phyloP scores from a whole-genome alignment of 2,113 vertebrate genomes.

The Eclectus roratus region DNA sequence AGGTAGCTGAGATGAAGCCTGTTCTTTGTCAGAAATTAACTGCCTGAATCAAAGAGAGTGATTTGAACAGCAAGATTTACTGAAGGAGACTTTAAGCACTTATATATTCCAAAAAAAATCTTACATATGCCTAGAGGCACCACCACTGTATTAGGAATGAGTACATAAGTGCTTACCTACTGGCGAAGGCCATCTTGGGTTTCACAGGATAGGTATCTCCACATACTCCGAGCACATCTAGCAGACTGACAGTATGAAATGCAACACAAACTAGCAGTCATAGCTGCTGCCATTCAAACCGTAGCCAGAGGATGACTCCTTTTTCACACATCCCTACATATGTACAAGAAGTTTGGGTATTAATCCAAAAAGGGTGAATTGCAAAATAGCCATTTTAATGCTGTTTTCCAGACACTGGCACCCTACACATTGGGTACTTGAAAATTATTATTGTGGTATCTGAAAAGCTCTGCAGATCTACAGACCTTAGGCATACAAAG shows the following conservation, averaged over 20 bases:
- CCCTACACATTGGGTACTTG: neutral
- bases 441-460: neutral
- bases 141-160: neutral
- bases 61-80: neutral
- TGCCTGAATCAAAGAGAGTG: neutral
- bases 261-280: neutral
- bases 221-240: neutral
- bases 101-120: neutral
- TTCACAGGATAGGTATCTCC: neutral
- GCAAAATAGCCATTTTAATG: neutral
- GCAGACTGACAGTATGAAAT: neutral
- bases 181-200: neutral
- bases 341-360: neutral
- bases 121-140: neutral
- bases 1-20: neutral
- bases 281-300: neutral
- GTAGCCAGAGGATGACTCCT: neutral
- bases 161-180: neutral
- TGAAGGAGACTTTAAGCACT: neutral
- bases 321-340: neutral
- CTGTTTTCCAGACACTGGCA: neutral
- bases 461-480: neutral
- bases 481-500: neutral
- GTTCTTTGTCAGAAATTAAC: neutral
- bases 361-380: neutral